A percentile compares a stretch with the other conserved stretches of the same genome.
Conservation (phyloP, 2,797 vertebrate species). For the Gymnothorax reevesii region DNA sequence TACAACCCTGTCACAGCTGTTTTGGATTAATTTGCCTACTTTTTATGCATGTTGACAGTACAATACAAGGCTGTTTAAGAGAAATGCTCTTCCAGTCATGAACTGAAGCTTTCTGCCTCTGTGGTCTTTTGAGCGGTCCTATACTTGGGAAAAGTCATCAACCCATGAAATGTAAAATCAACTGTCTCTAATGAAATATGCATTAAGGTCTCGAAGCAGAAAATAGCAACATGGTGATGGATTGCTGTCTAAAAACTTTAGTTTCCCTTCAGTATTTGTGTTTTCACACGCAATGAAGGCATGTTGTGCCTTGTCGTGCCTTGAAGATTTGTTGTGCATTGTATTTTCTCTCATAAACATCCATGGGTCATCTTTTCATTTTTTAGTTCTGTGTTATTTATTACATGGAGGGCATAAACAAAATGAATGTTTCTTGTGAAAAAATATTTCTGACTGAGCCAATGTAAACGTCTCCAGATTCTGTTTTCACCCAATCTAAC, state of each 20-base stretch:
- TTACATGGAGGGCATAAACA: neutral
- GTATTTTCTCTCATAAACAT: neutral
- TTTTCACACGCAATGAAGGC: neutral
- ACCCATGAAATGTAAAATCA: neutral
- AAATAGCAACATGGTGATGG: neutral
- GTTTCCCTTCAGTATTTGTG: neutral
- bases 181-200: neutral
- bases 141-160: neutral
- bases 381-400: neutral
- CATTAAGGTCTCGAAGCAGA: neutral
- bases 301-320: neutral
- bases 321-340: neutral
- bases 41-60: neutral
- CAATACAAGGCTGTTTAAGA: neutral
- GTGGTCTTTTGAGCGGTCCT: neutral
- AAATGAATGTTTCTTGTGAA: neutral
- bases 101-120: neutral
- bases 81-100: neutral
- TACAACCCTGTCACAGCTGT: neutral
- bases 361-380: neutral
- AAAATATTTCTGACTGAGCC: neutral
- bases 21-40: conserved; percentile 2
- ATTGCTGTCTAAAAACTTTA: neutral
- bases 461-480: neutral
- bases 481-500: neutral